Conservation (phyloP, 2,797 vertebrate species). For the Brotula barbata region DNA sequence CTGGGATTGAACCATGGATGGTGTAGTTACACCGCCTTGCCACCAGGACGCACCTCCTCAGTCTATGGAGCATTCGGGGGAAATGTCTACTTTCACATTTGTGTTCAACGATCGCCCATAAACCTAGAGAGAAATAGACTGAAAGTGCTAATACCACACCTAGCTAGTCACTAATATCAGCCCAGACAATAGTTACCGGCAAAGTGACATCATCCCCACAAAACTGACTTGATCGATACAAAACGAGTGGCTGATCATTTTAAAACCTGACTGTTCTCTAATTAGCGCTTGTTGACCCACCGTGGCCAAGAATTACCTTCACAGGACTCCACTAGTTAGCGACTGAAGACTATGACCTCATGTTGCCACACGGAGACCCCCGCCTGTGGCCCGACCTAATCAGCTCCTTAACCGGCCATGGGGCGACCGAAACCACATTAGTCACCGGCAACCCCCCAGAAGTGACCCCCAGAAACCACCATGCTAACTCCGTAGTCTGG, state of each 20-base stretch:
- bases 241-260: constrained; percentile 37
- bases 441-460: constrained; percentile 35
- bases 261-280: constrained; percentile 46
- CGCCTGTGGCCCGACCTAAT: constrained; percentile 54
- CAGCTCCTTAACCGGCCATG: constrained; percentile 47
- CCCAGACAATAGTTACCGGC: constrained; percentile 45
- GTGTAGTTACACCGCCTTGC: too few relatives aligned
- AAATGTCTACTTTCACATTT: too few relatives aligned
- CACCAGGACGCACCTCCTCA: too few relatives aligned
- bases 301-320: constrained; percentile 38
- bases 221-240: constrained; percentile 57
- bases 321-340: constrained; percentile 25
- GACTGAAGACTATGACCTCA: constrained; percentile 69
- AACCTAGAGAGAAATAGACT: constrained; percentile 4
- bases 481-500: constrained; percentile 42
- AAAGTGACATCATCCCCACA: constrained; percentile 67
- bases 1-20: too few relatives aligned
- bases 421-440: constrained; percentile 70
- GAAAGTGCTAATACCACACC: constrained; percentile 29
- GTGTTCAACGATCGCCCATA: too few relatives aligned
- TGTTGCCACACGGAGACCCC: constrained; percentile 50
- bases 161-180: constrained; percentile 31
- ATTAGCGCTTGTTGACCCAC: constrained; percentile 39
- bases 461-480: constrained; percentile 64
- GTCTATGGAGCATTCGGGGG: too few relatives aligned